Evolutionary conservation across 2,888 invertebrate genomes (phyloP).

Genomic region (Rhaphigaster nebulosa): DNA sequence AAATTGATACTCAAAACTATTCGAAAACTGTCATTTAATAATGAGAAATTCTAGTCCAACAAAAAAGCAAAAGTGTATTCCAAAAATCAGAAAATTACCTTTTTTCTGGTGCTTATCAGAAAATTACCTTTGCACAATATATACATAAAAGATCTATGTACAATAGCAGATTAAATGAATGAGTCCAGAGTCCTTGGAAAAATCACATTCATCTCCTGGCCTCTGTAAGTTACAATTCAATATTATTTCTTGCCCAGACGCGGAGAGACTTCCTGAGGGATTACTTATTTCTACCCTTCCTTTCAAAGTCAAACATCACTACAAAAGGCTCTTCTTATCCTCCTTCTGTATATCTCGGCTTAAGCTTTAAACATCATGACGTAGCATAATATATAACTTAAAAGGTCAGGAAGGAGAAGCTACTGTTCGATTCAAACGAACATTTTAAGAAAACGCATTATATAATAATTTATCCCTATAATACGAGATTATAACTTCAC

Average conservation of each 20-base stretch:
- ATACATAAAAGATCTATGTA: neutral
- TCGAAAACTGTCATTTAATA: no score
- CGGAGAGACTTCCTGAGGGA: neutral
- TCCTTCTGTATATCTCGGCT: neutral
- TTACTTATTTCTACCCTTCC: neutral
- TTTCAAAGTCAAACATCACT: neutral
- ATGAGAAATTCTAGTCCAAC: no score
- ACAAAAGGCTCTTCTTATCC: neutral
- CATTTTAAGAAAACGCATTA: neutral
- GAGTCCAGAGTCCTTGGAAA: neutral
- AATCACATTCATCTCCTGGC: neutral
- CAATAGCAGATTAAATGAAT: neutral
- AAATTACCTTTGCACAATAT: no score
- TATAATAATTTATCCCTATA: neutral
- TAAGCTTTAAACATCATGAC: neutral
- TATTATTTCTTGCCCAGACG: neutral
- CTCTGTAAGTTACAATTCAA: neutral
- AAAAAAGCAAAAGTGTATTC: no score
- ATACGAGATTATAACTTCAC: neutral
- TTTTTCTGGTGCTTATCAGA: no score
- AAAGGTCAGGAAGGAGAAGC: neutral
- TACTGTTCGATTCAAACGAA: neutral
- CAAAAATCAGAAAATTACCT: no score
- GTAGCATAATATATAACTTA: neutral
- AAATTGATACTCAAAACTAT: no score